These are phyloP conservation scores for Brachionus rubens DNA, from an alignment of 1,140 invertebrate species.

Conservation along the genomic window DNA sequence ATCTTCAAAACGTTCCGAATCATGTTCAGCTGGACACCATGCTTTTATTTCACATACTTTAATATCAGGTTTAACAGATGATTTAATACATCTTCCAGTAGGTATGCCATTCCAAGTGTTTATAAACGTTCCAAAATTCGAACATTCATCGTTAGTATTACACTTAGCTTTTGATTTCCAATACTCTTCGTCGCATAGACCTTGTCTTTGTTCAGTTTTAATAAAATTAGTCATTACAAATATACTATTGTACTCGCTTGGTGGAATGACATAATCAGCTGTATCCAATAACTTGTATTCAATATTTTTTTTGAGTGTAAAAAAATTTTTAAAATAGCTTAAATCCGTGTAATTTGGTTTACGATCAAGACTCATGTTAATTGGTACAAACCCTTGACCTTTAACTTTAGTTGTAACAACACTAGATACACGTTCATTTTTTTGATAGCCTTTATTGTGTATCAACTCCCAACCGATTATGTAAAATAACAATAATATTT, in stretches of 20 bases:
- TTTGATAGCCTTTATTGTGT: slow-evolving; percentile 64
- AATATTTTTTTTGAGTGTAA: slow-evolving; percentile 2
- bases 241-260: slow-evolving; percentile 38
- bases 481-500: slow-evolving; percentile 62
- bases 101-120: slow-evolving; percentile 41
- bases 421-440: slow-evolving; percentile 60
- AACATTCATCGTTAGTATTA: slow-evolving; percentile 11
- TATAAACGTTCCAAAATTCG: background rate
- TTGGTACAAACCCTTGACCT: slow-evolving; percentile 51
- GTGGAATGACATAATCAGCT: slow-evolving; percentile 39
- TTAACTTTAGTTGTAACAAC: slow-evolving; percentile 65
- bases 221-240: slow-evolving; percentile 47
- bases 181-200: slow-evolving; percentile 58
- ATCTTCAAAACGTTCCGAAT: slow-evolving; percentile 5
- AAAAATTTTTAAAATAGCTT: background rate
- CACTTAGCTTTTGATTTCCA: slow-evolving; percentile 16
- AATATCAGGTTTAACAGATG: background rate
- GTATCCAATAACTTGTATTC: slow-evolving; percentile 32
- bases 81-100: slow-evolving; percentile 22
- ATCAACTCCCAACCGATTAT: slow-evolving; percentile 63
- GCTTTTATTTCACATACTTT: slow-evolving; percentile 46
- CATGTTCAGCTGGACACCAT: slow-evolving; percentile 36
- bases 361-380: background rate
- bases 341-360: background rate
- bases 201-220: slow-evolving; percentile 52